These are phyloP conservation scores for Colistium nudipinnis DNA, from an alignment of 2,113 vertebrate genomes.

Conservation along the genomic window DNA sequence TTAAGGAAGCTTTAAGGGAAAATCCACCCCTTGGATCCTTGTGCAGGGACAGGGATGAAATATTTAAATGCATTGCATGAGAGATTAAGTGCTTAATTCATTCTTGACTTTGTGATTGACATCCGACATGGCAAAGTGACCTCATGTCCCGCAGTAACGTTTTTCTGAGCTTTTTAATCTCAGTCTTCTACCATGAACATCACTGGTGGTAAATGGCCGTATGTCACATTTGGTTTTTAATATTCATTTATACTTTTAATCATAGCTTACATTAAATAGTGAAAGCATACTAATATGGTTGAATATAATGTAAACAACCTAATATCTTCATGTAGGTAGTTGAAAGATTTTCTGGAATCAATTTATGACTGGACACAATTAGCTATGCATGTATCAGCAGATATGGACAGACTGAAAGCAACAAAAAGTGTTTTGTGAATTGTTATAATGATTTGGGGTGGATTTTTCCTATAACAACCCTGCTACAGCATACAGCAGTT, in stretches of 20 bases:
- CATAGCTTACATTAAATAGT: neutral
- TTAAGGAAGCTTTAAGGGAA: conserved; percentile 25
- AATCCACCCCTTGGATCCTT: conserved; percentile 43
- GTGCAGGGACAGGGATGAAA: neutral
- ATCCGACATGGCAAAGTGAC: neutral
- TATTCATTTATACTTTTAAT: neutral
- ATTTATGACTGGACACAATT: neutral
- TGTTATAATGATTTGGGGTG: conserved; percentile 22
- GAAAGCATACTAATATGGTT: neutral
- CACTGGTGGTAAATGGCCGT: neutral
- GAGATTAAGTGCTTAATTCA: neutral
- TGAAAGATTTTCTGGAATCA: conserved; percentile 1
- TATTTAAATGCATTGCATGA: neutral
- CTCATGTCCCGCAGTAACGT: neutral
- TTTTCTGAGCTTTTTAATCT: neutral
- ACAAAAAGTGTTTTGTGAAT: neutral
- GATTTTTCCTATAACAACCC: conserved; percentile 47
- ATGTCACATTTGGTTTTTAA: neutral
- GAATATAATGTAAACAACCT: neutral
- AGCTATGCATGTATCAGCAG: too few species aligned
- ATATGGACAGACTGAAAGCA: neutral
- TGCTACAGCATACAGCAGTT: neutral
- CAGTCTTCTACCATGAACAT: neutral
- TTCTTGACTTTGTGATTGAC: neutral
- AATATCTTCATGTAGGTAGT: neutral